Conservation (phyloP, 1,140 invertebrate species). For the Diorhabda carinulata region DNA sequence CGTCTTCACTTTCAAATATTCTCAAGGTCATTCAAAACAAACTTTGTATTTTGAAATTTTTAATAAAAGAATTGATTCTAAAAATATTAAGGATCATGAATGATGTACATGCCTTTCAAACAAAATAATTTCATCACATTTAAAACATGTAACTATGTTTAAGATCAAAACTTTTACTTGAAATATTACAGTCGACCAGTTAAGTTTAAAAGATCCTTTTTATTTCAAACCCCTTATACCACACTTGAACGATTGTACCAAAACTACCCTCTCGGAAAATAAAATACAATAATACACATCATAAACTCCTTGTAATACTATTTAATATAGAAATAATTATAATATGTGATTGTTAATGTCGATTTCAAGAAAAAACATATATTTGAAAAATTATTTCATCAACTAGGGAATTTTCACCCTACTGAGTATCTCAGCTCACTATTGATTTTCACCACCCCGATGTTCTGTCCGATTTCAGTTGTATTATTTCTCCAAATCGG, state of each 20-base stretch:
- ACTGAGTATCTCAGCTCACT: conserved; percentile 24
- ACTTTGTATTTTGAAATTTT: too few relatives aligned
- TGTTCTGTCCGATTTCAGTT: conserved; percentile 14
- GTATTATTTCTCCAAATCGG: conserved; percentile 15
- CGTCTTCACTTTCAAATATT: too few relatives aligned
- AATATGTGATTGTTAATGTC: neutral
- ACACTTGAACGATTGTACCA: neutral
- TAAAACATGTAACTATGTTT: too few relatives aligned
- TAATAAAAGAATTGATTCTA: too few relatives aligned
- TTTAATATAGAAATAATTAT: neutral
- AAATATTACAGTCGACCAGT: neutral
- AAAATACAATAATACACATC: neutral
- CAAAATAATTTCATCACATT: too few relatives aligned
- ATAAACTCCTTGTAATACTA: neutral
- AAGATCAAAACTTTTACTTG: too few relatives aligned
- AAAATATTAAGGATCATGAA: too few relatives aligned
- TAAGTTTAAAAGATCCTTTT: neutral
- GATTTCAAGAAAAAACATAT: too few relatives aligned
- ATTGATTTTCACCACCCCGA: conserved; percentile 35
- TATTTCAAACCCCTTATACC: neutral
- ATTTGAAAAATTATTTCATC: conserved; percentile 10
- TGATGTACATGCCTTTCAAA: too few relatives aligned
- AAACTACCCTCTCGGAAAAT: neutral
- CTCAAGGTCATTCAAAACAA: too few relatives aligned
- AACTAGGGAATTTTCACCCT: conserved; percentile 29